Conservation (phyloP, 2,888 invertebrate species). For the Ditylenchus weischeri region DNA sequence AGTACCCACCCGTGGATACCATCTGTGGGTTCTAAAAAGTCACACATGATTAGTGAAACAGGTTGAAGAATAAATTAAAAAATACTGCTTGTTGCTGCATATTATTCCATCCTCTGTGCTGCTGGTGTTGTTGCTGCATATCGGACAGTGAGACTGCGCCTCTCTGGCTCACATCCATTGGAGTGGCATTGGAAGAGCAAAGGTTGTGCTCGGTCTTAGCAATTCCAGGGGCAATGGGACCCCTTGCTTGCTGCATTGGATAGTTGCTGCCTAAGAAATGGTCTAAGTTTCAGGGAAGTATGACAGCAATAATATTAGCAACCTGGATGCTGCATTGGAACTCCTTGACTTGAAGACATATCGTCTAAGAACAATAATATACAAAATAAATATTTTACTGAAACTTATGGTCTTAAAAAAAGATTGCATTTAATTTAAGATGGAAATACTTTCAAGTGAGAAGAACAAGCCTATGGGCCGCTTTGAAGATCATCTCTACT, state of each 20-base stretch:
- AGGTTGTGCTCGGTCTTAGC: background rate
- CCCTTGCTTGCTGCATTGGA: background rate
- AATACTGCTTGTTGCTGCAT: too few relatives aligned
- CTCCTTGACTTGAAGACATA: conserved; percentile 6
- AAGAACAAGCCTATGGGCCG: too few relatives aligned
- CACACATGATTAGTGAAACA: too few relatives aligned
- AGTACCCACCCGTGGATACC: background rate
- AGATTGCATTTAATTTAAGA: too few relatives aligned
- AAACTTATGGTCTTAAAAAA: too few relatives aligned
- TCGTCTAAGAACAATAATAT: background rate
- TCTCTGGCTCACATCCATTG: background rate
- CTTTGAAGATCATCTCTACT: too few relatives aligned
- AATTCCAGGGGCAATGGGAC: background rate
- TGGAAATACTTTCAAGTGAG: too few relatives aligned
- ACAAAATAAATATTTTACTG: background rate
- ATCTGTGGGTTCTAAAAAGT: too few relatives aligned
- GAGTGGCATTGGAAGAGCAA: background rate
- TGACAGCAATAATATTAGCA: background rate
- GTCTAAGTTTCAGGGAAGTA: background rate
- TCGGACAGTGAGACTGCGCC: background rate
- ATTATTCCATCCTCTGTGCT: conserved; percentile 4
- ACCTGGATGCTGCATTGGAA: background rate
- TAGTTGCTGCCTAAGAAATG: background rate
- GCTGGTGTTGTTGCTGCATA: conserved; percentile 7
- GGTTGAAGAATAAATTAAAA: too few relatives aligned